Evolutionary conservation across 2,888 invertebrate species (phyloP).

Genomic region (Sepiola atlantica): DNA sequence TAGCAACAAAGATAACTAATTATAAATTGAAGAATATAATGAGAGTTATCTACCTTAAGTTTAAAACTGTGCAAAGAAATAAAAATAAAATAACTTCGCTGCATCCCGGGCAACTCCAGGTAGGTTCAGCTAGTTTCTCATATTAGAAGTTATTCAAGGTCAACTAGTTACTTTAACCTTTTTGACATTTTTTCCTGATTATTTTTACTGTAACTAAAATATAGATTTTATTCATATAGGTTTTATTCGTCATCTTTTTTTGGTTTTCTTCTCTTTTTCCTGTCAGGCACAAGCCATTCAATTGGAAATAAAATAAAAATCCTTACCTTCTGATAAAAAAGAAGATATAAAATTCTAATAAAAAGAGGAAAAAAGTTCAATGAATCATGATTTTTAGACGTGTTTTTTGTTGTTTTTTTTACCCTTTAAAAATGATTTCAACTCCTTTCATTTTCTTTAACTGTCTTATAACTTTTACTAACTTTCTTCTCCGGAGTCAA

Average conservation of each 20-base stretch:
- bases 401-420: neutral
- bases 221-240: neutral
- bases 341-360: neutral
- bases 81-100: no score
- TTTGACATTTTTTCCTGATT: neutral
- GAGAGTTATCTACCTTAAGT: no score
- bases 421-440: neutral
- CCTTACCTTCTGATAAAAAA: neutral
- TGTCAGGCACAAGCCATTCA: neutral
- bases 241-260: neutral
- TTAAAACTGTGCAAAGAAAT: no score
- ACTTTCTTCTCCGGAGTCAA: neutral
- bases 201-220: neutral
- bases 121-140: no score
- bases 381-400: neutral
- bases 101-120: no score
- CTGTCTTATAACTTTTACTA: neutral
- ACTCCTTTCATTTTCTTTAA: neutral
- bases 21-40: no score
- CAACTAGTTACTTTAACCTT: neutral
- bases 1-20: no score
- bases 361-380: neutral
- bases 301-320: neutral
- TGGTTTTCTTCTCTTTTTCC: neutral
- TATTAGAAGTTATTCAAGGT: conserved; percentile 7